phyloP scores from a whole-genome alignment of 2,797 vertebrate genomes.

The Dicrostonyx torquatus region DNA sequence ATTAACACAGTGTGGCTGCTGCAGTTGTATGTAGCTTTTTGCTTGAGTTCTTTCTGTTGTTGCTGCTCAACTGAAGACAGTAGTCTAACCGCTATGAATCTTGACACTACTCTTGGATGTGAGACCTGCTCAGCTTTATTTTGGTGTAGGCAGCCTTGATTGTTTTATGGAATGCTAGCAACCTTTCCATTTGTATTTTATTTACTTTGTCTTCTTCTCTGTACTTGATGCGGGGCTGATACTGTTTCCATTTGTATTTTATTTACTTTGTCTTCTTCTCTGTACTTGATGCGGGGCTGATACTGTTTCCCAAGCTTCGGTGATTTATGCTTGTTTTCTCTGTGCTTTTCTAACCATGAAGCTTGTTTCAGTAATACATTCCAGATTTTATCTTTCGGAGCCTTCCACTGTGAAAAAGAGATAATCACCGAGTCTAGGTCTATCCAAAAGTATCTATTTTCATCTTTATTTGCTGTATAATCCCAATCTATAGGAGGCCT shows the following conservation, averaged over 20 bases:
- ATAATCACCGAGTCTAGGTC: background rate
- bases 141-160: background rate
- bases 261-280: background rate
- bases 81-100: background rate
- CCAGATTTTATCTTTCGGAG: background rate
- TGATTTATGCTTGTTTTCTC: constrained; percentile 1
- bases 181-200: background rate
- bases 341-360: background rate
- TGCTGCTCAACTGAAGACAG: background rate
- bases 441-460: background rate
- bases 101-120: background rate
- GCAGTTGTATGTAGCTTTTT: background rate
- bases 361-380: background rate
- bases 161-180: background rate
- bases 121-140: background rate
- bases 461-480: background rate
- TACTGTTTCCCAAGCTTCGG: background rate
- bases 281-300: background rate
- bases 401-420: background rate
- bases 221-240: background rate
- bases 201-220: background rate
- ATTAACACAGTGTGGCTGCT: background rate
- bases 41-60: background rate
- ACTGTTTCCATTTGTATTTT: background rate
- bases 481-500: background rate